Conservation (phyloP, 1,140 invertebrate genomes). For the Frieseomelitta varia region DNA sequence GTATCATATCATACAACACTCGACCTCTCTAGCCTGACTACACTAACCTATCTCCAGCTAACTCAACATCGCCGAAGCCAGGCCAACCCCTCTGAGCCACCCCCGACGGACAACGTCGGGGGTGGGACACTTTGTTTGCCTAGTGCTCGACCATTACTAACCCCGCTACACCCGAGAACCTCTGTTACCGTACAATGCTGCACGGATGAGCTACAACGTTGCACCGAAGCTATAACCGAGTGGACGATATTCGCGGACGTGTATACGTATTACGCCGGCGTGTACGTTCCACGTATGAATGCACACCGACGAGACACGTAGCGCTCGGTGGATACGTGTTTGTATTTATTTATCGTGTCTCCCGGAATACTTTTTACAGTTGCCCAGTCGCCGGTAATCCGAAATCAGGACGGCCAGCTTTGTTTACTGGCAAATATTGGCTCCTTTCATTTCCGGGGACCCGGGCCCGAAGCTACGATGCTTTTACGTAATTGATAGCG, state of each 20-base stretch:
- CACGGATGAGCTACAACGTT: slow-evolving; percentile 54
- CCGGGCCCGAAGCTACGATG: not conserved
- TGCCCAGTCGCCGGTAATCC: slow-evolving; percentile 34
- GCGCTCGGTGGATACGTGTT: not conserved
- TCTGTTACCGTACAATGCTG: slow-evolving; percentile 53
- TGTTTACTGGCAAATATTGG: slow-evolving; percentile 49
- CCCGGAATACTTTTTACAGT: slow-evolving; percentile 46
- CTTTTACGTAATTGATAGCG: slow-evolving; percentile 50
- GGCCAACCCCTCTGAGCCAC: slow-evolving; percentile 52
- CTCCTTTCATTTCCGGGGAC: slow-evolving; percentile 30
- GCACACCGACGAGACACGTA: not conserved
- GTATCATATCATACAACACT: slow-evolving; percentile 75
- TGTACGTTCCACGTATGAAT: not conserved
- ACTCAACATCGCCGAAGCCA: slow-evolving; percentile 67
- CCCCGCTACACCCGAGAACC: slow-evolving; percentile 56
- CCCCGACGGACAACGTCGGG: slow-evolving; percentile 45
- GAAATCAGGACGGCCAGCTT: slow-evolving; percentile 42
- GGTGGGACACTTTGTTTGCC: slow-evolving; percentile 69
- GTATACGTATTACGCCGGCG: too few relatives aligned
- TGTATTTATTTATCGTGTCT: slow-evolving; percentile 57
- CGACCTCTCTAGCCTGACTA: slow-evolving; percentile 61
- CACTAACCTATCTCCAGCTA: slow-evolving; percentile 64
- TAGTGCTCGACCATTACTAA: slow-evolving; percentile 71
- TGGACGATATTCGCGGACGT: not conserved
- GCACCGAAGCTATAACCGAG: not conserved